These are phyloP conservation scores for Symphodus melops DNA, from an alignment of 2,113 vertebrate species.

Conservation along the genomic window DNA sequence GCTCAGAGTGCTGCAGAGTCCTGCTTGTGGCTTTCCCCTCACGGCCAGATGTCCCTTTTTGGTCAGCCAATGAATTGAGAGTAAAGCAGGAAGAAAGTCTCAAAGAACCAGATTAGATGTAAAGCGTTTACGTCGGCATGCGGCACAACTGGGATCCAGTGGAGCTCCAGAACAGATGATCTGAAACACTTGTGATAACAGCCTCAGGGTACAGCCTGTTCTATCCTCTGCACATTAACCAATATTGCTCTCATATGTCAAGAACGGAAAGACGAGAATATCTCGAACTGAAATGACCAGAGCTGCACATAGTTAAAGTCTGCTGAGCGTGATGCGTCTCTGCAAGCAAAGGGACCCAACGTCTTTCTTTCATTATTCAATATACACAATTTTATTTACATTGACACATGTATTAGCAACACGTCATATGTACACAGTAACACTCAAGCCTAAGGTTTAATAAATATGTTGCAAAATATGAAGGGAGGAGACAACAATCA, in stretches of 20 bases:
- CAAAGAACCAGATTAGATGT: constrained; percentile 16
- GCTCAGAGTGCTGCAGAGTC: constrained; percentile 28
- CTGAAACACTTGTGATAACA: constrained; percentile 23
- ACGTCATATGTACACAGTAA: constrained; percentile 71
- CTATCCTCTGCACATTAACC: constrained; percentile 4
- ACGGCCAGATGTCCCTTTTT: constrained; percentile 73
- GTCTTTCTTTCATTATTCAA: constrained; percentile 43
- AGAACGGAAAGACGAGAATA: not conserved
- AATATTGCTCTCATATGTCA: constrained; percentile 20
- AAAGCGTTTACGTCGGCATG: not conserved
- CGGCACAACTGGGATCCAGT: constrained; percentile 11
- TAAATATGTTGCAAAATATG: constrained; percentile 80
- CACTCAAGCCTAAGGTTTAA: constrained; percentile 70
- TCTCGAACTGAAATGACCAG: not conserved
- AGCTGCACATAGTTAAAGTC: not conserved
- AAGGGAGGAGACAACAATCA: constrained; percentile 35
- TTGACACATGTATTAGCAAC: constrained; percentile 72
- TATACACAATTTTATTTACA: constrained; percentile 82
- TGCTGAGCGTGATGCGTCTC: not conserved
- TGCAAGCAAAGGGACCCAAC: not conserved
- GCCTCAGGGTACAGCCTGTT: constrained; percentile 20
- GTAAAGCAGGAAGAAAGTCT: constrained; percentile 40
- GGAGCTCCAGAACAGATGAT: constrained; percentile 10
- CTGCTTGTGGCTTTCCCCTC: constrained; percentile 40
- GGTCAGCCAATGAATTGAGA: constrained; percentile 51